Percentiles rank a stretch among this genome's conserved stretches.
Evolutionary conservation across 2,888 invertebrate species (phyloP).

Genomic region (Busseola fusca): DNA sequence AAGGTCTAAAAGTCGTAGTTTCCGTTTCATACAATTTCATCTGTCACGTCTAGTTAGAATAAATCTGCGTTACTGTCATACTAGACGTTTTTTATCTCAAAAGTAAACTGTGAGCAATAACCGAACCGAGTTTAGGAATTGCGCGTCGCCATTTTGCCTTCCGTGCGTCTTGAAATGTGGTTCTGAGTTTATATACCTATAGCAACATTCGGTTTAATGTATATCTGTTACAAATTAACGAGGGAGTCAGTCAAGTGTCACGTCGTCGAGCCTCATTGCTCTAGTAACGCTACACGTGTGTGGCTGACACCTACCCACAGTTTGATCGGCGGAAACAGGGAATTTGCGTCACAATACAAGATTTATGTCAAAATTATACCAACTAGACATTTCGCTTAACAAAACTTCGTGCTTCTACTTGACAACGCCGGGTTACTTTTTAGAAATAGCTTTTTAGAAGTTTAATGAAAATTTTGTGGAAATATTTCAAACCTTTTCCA

Average conservation of each 20-base stretch:
- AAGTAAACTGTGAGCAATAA: conserved; percentile 77
- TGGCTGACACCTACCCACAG: conserved; percentile 69
- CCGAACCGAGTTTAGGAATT: conserved; percentile 66
- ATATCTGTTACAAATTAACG: conserved; percentile 85
- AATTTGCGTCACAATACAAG: conserved; percentile 50
- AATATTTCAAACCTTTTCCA: not conserved
- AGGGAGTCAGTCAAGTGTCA: conserved; percentile 85
- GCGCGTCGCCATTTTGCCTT: conserved; percentile 70
- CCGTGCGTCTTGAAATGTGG: conserved; percentile 64
- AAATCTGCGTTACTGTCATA: conserved; percentile 65
- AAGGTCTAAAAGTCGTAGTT: conserved; percentile 33
- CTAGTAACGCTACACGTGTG: conserved; percentile 71
- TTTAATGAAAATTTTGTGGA: not conserved
- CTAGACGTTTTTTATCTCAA: conserved; percentile 79
- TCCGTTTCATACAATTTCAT: conserved; percentile 48
- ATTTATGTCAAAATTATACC: conserved; percentile 45
- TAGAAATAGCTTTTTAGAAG: conserved; percentile 16
- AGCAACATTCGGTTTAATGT: conserved; percentile 68
- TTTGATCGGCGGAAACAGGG: conserved; percentile 71
- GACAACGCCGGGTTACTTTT: not conserved
- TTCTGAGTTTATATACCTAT: conserved; percentile 68
- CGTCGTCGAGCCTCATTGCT: conserved; percentile 73
- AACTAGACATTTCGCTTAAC: conserved; percentile 24
- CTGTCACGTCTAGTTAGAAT: conserved; percentile 65
- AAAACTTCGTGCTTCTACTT: conserved; percentile 12